Evolutionary conservation across 2,888 invertebrate species (phyloP), one percentile per base, ranked within the genome.

Genomic region (Cryptocheilus praepositus): DNA sequence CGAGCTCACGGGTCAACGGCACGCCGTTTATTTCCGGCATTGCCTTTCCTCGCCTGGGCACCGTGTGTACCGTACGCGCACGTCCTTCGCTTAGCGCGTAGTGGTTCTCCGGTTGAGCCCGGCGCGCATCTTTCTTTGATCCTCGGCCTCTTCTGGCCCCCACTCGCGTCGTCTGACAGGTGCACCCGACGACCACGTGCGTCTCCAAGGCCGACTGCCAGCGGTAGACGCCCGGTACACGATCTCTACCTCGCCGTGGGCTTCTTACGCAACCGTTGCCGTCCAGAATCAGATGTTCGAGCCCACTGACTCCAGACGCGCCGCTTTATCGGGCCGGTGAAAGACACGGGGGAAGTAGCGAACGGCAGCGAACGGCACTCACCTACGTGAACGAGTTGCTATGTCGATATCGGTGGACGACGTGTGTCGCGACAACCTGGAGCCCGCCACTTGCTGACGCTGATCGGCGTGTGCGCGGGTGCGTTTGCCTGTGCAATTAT

Each of bases 21-120:
- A 83, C 77, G 72, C 74, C 79, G 85, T 85, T 86, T 88, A 87
- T 88, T 87, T 87, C 87, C 88, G 86, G 85, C 87, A 83, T 86
- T 83, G 83, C 76, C 80, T 82, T 81, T 64, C 68, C 66, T 70
- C 76, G 63, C 44, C 43, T 11, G 62, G 66, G 55, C 66, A 69
- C 51, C 71, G 57, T 60, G 21, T 44, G 21, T 53, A 25, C 51
- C 45, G 54, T 28, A 21, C 54, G 60, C 61, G 70, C 72, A 65
- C 73, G 73, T 67, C 69, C 70, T 67, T 77, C 76, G 75, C 25
- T 55, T 61, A 51, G 28, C 25, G 25, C 46, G 43, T 52, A 51
- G 58, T 43, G 67, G 49, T 64, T 69, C 66, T 62, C 57, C 46
- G 46, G 44, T 64, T 44, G 36, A 25, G 25, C 25, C 25, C 5